Base-by-base conservation (phyloP, 2,888 invertebrate genomes). In the Biston stratarius region DNA sequence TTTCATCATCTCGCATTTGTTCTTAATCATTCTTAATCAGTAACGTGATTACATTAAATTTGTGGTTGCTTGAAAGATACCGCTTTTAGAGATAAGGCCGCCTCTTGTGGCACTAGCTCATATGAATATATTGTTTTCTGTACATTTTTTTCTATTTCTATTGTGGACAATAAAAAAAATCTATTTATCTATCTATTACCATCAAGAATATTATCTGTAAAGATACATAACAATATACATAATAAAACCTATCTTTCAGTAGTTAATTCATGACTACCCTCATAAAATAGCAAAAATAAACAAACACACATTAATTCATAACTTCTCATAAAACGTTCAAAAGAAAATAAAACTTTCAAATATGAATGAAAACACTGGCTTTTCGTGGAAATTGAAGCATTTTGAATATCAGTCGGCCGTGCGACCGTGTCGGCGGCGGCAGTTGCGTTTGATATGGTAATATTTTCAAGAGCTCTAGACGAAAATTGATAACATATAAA, bases 311-410 rank as follows among this genome's bases (percentile, higher is more conserved):
- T 33, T 12, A 34, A 49, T 49, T 49, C 10, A 34, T 49, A 15
- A 47, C 8, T 33, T 34, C 49, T 51, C 6, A 51, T 51, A 51
- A 51, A 12, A 6, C 12, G 11, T 51, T 51, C 34, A 51, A 51
- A 51, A 12, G 34, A 36, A 51, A 36, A 51, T 51, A 48, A 48
- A 10, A 51, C 14, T 36, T 51, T 47, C 44, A 55, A 38, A 53
- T 38, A 15, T 48, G 44, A 61, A 55, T 40, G 10, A 40, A 33
- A 48, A 33, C 53, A 61, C 38, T 47, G 61, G 9, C n/a, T 51
- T 61, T 61, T 36, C 38, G 38, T 45, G 15, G 55, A 61, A 61
- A 55, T 55, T 55, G 61, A 40, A 55, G 12, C n/a, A 15, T 15
- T 51, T 40, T 44, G 15, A 53, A 45, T 45, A 53, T 52, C 33